Base-by-base conservation (phyloP, 1,140 invertebrate species). In the Aphelenchoides fujianensis region DNA sequence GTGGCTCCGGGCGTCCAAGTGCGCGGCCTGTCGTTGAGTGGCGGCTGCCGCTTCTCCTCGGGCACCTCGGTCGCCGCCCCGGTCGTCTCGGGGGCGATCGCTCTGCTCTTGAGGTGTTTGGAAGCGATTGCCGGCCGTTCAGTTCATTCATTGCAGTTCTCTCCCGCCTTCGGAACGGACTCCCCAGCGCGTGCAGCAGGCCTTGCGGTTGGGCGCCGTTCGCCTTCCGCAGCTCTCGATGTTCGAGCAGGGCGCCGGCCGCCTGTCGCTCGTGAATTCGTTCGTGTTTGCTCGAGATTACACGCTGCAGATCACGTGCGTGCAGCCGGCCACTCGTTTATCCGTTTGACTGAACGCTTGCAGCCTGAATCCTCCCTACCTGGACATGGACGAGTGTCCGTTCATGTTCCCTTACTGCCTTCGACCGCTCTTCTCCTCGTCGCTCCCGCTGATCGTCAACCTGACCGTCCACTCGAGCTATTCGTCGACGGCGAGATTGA, bases 351-450 rank as follows among this genome's bases (percentile, higher is more conserved):
- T 37, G 5, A 30, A 62, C 64, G 66, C 41, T 73, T 48, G 76
- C 73, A 86, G 85, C 64, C 72, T 85, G 36, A 82, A 80, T 74
- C 87, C 88, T 2, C 90, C 91, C 73, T 96, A 95, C 83, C 89
- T 97, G 72, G 94, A 97, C 85, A 87, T 95, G 28, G 92, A 91
- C 0, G 93, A 96, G 84, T 95, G 92, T 83, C 92, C 92, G 72
- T 96, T 95, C 83, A 95, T 95, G 93, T 96, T 93, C 93, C 94
- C 95, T 0, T 97, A 96, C 82, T 97, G 94, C 82, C 93, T 92
- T 16, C 95, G 97, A 85, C 92, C 94, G 7, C 81, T 97, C 1
- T 97, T 95, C 86, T 89, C 91, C 85, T 90, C 90, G 66, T 90
- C 89, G 53, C 90, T 94, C 85, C 92, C 94, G 0, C 90, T 90